Evolutionary conservation across 2,113 vertebrate species (phyloP), one percentile per base, ranked within the genome.

Genomic region (Amazona guildingii): DNA sequence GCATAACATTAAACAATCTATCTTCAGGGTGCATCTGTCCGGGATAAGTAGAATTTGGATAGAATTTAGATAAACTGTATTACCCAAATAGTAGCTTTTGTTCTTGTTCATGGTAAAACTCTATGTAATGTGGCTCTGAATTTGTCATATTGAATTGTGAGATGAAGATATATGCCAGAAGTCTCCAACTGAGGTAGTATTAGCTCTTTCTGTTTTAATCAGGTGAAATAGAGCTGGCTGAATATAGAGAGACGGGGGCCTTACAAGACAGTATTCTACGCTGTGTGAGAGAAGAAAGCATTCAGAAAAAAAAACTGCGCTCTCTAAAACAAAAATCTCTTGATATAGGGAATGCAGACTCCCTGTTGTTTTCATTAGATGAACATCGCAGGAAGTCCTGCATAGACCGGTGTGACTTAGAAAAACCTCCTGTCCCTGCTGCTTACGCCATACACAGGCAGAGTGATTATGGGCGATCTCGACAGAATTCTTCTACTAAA

Each of bases 271-370:
- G 98, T 94, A 98, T 99, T 87, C 98, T 99, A 37, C 99, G 98
- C 97, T 99, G 99, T 85, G 98, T 99, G 96, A 98, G 99, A 97
- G 99, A 99, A 97, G 99, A 99, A 93, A 99, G 98, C 97, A 98
- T 98, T 97, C 99, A 99, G 97, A 99, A 99, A 98, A 99, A 99
- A 96, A 98, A 99, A 59, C 98, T 99, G 44, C 99, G 99, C 95
- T 99, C 99, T 97, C 99, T 99, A 95, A 99, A 99, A 98, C 99
- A 99, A 98, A 99, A 99, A 97, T 99, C 99, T 97, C 98, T 99
- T 97, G 99, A 99, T 98, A 99, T 99, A 96, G 98, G 98, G 95
- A 99, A 99, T 75, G 98, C 99, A n/a, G 99, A 99, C 98, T 99
- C 99, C 90, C 98, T 99, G 94, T 98, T 99, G 92, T 99, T 99